These are phyloP conservation scores for Yponomeuta sedellus DNA, from an alignment of 2,888 invertebrate genomes.

Conservation along the genomic window DNA sequence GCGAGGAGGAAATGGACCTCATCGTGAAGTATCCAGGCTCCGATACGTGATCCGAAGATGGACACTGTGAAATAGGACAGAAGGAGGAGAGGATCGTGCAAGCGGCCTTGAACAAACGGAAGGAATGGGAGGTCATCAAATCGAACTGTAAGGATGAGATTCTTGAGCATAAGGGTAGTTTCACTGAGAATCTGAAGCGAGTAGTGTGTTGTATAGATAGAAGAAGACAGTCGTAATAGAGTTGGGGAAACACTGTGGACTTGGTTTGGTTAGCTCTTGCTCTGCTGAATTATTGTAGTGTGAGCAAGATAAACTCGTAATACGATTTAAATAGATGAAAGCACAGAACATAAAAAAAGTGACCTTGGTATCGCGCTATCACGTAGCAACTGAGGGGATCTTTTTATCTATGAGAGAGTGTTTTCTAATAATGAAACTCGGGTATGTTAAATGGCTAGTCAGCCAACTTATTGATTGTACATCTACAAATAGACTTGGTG, in stretches of 20 bases:
- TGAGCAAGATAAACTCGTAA: no score
- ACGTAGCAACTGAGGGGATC: no score
- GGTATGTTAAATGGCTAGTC: no score
- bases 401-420: no score
- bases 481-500: no score
- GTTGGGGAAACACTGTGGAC: not conserved
- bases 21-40: constrained; percentile 67
- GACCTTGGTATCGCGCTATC: no score
- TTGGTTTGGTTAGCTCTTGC: no score
- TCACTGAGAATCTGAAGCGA: constrained; percentile 62
- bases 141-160: constrained; percentile 43
- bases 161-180: constrained; percentile 58
- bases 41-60: constrained; percentile 74
- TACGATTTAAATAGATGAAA: no score
- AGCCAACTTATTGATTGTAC: no score
- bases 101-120: constrained; percentile 31
- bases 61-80: constrained; percentile 38
- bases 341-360: no score
- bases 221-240: constrained; percentile 57
- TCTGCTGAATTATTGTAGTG: no score
- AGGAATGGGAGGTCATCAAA: constrained; percentile 33
- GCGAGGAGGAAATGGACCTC: constrained; percentile 65
- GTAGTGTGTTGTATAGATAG: constrained; percentile 69
- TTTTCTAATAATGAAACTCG: no score
- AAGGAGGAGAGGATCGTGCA: constrained; percentile 53